phyloP scores from a whole-genome alignment of 2,797 vertebrate species.

The Macrochelys suwanniensis region DNA sequence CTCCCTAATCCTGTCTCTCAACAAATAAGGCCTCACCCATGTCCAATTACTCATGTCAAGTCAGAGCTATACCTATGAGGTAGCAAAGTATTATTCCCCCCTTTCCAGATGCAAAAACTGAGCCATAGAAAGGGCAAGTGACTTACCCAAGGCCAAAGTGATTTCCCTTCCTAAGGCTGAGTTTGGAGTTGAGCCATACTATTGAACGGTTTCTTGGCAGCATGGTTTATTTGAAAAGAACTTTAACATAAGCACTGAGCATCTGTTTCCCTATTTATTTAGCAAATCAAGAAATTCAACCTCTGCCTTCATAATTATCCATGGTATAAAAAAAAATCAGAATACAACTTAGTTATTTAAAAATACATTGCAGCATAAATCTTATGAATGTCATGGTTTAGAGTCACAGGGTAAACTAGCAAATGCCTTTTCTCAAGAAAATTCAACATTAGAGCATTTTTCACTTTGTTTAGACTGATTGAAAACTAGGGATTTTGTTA shows the following conservation, averaged over 20 bases:
- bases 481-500: conserved; percentile 25
- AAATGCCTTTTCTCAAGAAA: not conserved
- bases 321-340: not conserved
- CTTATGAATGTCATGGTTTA: not conserved
- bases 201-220: conserved; percentile 9
- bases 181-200: conserved; percentile 41
- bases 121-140: not conserved
- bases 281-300: conserved; percentile 19
- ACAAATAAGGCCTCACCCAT: not conserved
- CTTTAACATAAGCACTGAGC: conserved; percentile 51
- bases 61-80: not conserved
- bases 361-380: not conserved
- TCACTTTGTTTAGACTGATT: not conserved
- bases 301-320: not conserved
- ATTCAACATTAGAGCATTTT: not conserved
- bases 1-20: not conserved
- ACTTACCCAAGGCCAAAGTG: not conserved
- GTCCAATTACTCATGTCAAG: not conserved
- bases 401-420: not conserved
- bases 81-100: not conserved
- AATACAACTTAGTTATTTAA: not conserved
- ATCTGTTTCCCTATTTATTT: conserved; percentile 65
- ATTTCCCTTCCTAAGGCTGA: not conserved
- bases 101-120: not conserved
- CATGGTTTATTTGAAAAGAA: conserved; percentile 47